phyloP scores from a whole-genome alignment of 1,140 invertebrate genomes.

The Cydia amplana region DNA sequence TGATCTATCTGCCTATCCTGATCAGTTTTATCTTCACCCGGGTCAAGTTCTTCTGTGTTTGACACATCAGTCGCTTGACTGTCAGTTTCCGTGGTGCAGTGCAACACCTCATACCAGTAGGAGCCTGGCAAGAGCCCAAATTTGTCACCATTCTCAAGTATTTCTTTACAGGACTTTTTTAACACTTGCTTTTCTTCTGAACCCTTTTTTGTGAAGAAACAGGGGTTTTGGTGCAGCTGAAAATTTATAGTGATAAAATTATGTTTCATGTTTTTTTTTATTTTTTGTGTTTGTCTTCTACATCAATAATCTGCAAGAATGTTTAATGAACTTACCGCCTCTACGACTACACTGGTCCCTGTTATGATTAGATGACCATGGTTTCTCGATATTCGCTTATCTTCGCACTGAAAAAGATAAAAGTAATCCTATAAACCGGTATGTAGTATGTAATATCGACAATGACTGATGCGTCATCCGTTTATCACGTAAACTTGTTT shows the following conservation, averaged over 20 bases:
- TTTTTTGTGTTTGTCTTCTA: not conserved
- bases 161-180: constrained; percentile 40
- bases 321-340: constrained; percentile 52
- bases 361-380: constrained; percentile 60
- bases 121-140: constrained; percentile 60
- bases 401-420: constrained; percentile 54
- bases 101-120: constrained; percentile 60
- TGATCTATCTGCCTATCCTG: not conserved
- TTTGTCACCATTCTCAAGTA: constrained; percentile 54
- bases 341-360: constrained; percentile 50
- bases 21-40: not conserved
- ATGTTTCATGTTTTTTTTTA: not conserved
- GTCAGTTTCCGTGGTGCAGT: constrained; percentile 33
- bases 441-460: not conserved
- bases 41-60: not conserved
- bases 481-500: not conserved
- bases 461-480: not conserved
- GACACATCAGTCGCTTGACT: constrained; percentile 29
- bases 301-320: not conserved
- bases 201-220: constrained; percentile 54
- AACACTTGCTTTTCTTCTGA: constrained; percentile 49
- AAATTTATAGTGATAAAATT: constrained; percentile 38
- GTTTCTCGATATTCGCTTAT: constrained; percentile 64
- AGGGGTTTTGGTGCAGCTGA: constrained; percentile 68
- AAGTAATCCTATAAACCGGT: not conserved